Conservation (phyloP, 1,140 invertebrate genomes). For the Liolophura sinensis region DNA sequence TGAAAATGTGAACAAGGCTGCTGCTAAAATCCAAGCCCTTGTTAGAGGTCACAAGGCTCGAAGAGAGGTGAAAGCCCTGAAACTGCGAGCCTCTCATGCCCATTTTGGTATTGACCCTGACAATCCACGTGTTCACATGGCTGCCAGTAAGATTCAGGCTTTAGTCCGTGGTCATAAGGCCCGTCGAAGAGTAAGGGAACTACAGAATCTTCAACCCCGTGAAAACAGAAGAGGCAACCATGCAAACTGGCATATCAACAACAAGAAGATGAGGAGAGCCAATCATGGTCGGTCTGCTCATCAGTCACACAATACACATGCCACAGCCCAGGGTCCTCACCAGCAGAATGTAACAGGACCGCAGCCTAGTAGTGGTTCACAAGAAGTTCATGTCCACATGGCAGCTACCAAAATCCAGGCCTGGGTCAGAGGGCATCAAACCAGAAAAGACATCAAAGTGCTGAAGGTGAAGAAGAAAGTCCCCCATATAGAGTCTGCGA, state of each 20-base stretch:
- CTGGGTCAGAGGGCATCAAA: constrained; percentile 35
- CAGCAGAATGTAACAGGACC: background rate
- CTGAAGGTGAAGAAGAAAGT: constrained; percentile 19
- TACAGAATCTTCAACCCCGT: constrained; percentile 9
- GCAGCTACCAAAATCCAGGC: constrained; percentile 75
- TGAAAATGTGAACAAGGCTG: constrained; percentile 33
- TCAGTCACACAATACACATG: background rate
- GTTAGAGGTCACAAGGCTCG: constrained; percentile 33
- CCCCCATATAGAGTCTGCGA: too few relatives aligned
- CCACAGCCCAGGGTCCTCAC: background rate
- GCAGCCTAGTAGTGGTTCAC: background rate
- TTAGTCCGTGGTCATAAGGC: constrained; percentile 73
- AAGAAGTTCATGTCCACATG: constrained; percentile 54
- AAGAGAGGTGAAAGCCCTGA: constrained; percentile 21
- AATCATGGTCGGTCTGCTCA: background rate
- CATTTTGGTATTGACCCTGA: too few relatives aligned
- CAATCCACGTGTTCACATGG: constrained; percentile 32
- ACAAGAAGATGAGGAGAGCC: background rate
- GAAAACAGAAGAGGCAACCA: constrained; percentile 17
- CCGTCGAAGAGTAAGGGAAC: constrained; percentile 66
- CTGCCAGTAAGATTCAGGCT: constrained; percentile 76
- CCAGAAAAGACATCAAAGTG: constrained; percentile 27
- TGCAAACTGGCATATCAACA: background rate
- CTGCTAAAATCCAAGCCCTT: constrained; percentile 38
- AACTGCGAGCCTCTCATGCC: background rate